Percentiles rank a stretch among this genome's conserved stretches.
Evolutionary conservation across 2,888 invertebrate species (phyloP).

Genomic region (Stegophylla sp.): DNA sequence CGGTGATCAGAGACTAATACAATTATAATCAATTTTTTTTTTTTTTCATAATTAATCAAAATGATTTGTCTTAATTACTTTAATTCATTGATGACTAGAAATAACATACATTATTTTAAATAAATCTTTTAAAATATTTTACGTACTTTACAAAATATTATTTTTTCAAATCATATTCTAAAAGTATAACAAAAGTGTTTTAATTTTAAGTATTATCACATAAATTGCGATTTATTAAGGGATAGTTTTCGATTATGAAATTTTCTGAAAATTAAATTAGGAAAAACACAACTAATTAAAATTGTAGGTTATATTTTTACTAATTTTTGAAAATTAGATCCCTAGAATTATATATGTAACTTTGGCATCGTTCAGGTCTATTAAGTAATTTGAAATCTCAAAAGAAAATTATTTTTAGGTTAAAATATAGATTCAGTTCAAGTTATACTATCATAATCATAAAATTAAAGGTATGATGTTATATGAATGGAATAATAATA

Average conservation of each 20-base stretch:
- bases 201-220: constrained; percentile 21
- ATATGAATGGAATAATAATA: background rate
- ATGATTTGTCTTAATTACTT: background rate
- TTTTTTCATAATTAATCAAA: background rate
- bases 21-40: background rate
- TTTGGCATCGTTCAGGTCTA: constrained; percentile 54
- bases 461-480: constrained; percentile 5
- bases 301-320: background rate
- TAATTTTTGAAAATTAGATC: background rate
- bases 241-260: background rate
- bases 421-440: constrained; percentile 24
- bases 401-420: constrained; percentile 21
- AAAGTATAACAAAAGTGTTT: background rate
- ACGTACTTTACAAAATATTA: background rate
- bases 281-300: background rate
- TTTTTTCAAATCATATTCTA: background rate
- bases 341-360: constrained; percentile 23
- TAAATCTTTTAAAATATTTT: background rate
- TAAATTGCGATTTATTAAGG: constrained; percentile 18
- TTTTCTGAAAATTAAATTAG: background rate
- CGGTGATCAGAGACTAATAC: background rate
- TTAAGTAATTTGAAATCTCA: constrained; percentile 11
- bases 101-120: background rate
- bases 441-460: constrained; percentile 14
- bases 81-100: constrained; percentile 44